Conservation (phyloP, 2,888 invertebrate genomes). For the Bugulina stolonifera region DNA sequence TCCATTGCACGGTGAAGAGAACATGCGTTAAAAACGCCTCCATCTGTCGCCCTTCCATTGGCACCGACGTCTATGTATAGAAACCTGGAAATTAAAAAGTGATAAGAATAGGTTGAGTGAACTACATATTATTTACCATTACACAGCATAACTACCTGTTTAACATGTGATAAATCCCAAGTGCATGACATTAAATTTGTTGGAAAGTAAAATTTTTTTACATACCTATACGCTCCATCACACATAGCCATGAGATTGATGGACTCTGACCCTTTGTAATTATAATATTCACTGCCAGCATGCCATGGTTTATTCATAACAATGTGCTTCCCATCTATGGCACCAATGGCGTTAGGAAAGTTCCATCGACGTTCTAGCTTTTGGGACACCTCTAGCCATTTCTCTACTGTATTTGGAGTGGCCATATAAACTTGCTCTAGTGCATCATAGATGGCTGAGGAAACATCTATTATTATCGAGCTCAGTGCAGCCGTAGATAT, state of each 20-base stretch:
- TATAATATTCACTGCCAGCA: not conserved
- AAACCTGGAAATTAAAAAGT: not conserved
- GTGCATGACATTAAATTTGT: not conserved
- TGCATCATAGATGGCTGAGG: too few relatives aligned
- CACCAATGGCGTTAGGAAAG: too few relatives aligned
- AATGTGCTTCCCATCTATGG: too few relatives aligned
- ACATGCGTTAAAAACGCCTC: not conserved
- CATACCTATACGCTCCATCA: not conserved
- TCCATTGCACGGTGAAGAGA: not conserved
- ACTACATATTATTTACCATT: too few relatives aligned
- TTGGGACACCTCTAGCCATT: too few relatives aligned
- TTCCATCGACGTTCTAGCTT: too few relatives aligned
- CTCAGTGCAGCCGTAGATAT: too few relatives aligned
- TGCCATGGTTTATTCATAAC: not conserved
- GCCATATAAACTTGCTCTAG: too few relatives aligned
- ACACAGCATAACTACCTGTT: not conserved
- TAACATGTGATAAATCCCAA: not conserved
- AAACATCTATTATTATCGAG: too few relatives aligned
- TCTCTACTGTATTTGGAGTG: too few relatives aligned
- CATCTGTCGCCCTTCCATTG: not conserved
- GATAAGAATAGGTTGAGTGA: too few relatives aligned
- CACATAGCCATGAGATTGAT: not conserved
- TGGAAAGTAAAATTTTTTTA: not conserved
- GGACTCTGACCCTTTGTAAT: not conserved
- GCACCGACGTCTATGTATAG: not conserved